Percentiles rank a stretch among this genome's conserved stretches.
Conservation (phyloP, 2,888 invertebrate genomes). For the Drosophila percnosoma region DNA sequence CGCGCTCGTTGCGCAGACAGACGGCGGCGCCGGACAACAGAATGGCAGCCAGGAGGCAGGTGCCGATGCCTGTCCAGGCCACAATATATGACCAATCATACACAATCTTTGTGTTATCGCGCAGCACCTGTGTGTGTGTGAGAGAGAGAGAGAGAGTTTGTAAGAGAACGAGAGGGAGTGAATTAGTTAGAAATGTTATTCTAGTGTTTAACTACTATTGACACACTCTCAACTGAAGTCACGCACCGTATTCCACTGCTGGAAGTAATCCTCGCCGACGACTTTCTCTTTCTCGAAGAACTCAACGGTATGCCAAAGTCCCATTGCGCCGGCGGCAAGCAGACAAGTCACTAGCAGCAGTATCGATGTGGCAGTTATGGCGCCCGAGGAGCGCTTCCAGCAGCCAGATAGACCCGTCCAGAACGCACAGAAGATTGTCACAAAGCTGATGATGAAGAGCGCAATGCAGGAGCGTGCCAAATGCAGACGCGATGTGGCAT, state of each 20-base stretch:
- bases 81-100: conserved; percentile 99
- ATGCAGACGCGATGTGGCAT: conserved; percentile 93
- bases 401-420: conserved; percentile 98
- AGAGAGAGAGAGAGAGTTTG: neutral
- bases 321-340: conserved; percentile 96
- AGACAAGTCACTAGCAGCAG: conserved; percentile 88
- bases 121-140: conserved; percentile 88
- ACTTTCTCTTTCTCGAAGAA: conserved; percentile 98
- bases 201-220: neutral
- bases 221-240: neutral
- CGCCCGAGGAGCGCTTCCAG: conserved; percentile 97
- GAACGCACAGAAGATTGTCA: conserved; percentile 96
- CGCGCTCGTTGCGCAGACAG: conserved; percentile 96
- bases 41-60: conserved; percentile 95
- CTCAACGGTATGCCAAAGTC: conserved; percentile 97
- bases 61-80: conserved; percentile 98
- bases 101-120: conserved; percentile 92
- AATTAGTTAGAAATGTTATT: neutral
- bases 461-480: conserved; percentile 97
- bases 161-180: neutral
- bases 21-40: conserved; percentile 97
- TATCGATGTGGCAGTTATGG: conserved; percentile 96
- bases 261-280: conserved; percentile 95
- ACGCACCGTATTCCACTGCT: conserved; percentile 94
- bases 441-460: conserved; percentile 95